phyloP scores from a whole-genome alignment of 2,113 vertebrate genomes.

The Apteryx mantelli region DNA sequence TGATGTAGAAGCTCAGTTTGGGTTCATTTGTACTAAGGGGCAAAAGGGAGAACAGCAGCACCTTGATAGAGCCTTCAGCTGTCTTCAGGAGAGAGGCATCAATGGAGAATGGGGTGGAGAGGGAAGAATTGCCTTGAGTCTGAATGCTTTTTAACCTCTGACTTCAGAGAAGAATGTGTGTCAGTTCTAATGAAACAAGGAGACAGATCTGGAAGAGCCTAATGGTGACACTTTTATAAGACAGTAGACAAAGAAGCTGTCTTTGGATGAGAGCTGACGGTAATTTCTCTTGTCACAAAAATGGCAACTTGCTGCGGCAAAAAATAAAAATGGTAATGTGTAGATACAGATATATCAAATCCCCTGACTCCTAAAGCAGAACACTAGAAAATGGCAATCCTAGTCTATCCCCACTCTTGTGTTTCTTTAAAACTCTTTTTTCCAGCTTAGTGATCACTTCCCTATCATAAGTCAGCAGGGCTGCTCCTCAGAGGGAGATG shows the following conservation, averaged over 20 bases:
- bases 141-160: slow-evolving; percentile 27
- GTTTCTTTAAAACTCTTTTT: background rate
- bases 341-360: background rate
- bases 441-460: background rate
- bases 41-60: background rate
- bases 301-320: background rate
- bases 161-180: background rate
- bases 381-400: background rate
- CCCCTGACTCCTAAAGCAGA: background rate
- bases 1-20: slow-evolving; percentile 32
- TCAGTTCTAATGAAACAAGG: slow-evolving; percentile 25
- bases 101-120: background rate
- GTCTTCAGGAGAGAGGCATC: background rate
- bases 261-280: slow-evolving; percentile 18
- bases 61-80: background rate
- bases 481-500: background rate
- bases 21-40: slow-evolving; percentile 47
- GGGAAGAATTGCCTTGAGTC: background rate
- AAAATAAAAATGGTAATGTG: slow-evolving; percentile 48
- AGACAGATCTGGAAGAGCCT: background rate
- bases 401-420: background rate
- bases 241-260: background rate
- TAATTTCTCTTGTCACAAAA: slow-evolving; percentile 58
- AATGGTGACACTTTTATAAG: background rate
- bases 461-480: background rate